A percentile compares a stretch with the other conserved stretches of the same genome.
Evolutionary conservation across 2,797 vertebrate genomes (phyloP).

Genomic region (Poeciliopsis turneri): DNA sequence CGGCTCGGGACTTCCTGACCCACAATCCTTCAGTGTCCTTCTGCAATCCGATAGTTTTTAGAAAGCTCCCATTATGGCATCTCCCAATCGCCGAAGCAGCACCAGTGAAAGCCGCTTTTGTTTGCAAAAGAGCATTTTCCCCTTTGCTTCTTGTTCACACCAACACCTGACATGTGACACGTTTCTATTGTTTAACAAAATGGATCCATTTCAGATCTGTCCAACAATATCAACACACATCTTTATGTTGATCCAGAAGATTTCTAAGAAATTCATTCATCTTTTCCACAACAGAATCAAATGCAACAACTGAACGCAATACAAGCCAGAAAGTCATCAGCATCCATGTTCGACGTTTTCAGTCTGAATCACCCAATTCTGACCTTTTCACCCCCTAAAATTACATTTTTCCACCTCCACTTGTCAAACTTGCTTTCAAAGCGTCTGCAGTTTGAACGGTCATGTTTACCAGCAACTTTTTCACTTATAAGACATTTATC

Average conservation of each 20-base stretch:
- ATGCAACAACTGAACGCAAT: background rate
- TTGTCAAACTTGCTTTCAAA: background rate
- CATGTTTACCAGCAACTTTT: no score
- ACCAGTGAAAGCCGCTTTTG: background rate
- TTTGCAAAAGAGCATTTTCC: background rate
- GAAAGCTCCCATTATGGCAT: constrained; percentile 9
- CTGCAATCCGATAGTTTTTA: constrained; percentile 30
- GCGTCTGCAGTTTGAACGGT: background rate
- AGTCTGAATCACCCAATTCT: background rate
- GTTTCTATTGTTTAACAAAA: background rate
- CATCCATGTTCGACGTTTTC: background rate
- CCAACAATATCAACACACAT: background rate
- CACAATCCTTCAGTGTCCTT: constrained; percentile 27
- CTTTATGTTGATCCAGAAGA: background rate
- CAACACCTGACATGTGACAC: background rate
- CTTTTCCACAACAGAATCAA: background rate
- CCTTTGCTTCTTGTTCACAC: no score
- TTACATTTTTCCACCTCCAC: background rate
- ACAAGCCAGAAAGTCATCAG: background rate
- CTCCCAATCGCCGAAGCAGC: constrained; percentile 19
- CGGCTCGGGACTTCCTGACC: constrained; percentile 36
- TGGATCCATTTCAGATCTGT: background rate
- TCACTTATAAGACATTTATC: no score
- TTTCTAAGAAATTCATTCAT: background rate
- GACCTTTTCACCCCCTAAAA: background rate